Base-by-base conservation (phyloP, 2,113 vertebrate genomes). In the Orthonyx spaldingii region DNA sequence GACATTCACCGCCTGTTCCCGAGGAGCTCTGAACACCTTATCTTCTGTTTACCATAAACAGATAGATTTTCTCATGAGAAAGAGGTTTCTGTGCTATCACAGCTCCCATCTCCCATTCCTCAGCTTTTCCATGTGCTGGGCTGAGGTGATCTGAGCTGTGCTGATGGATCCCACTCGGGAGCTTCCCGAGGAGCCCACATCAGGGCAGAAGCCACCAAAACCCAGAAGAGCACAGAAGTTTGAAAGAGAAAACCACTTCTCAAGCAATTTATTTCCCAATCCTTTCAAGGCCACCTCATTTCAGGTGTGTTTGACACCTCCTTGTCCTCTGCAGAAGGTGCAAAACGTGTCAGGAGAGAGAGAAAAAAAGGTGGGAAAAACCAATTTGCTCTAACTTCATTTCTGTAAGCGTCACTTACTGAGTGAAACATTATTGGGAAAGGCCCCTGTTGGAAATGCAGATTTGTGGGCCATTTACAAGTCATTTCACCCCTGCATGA, bases 271-370 rank as follows among this genome's bases (percentile, higher is more conserved):
- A 56, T 87, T 89, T 78, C 77, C 59, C 37, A 72, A 0, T 21
- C 50, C 19, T 59, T 87, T 69, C 37, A 49, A 53, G 72, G 22
- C 30, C 44, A 26, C 27, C 63, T 57, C 10, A 65, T 95, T 91
- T 85, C 66, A 50, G 24, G 22, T 28, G 57, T 2, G 3, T 79
- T 85, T 83, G 27, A 59, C 91, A 90, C 59, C 50, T 84, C 42
- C 68, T 91, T 84, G 56, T 60, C 77, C 59, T 87, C 50, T 79
- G 41, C 60, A 78, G 80, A 90, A 95, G 68, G 90, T 84, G 71
- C 23, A 80, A 81, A 84, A 52, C 16, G 56, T 65, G 52, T 63
- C 60, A 79, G 32, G 41, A 44, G 41, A 80, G 21, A 24, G 59
- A 71, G 21, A 35, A 28, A 76, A 87, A 75, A 52, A 12, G 6